Evolutionary conservation across 2,888 invertebrate species (phyloP), one percentile per base, ranked within the genome.

Genomic region (Trichopoda pennipes): DNA sequence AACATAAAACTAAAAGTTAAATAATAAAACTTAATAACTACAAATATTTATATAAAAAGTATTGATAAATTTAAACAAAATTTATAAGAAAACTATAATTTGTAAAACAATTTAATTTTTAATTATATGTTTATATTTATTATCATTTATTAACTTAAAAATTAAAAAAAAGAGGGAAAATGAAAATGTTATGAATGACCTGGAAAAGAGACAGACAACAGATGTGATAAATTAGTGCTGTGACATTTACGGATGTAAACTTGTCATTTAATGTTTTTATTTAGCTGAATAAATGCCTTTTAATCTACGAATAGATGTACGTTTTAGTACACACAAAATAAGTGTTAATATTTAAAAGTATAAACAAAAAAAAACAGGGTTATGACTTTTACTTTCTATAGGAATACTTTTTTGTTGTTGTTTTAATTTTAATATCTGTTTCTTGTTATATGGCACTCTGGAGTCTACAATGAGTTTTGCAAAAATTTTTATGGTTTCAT

Each of bases 381-480:
- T 70, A 84, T 80, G 84, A 83, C 79, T 84, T 85, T 63, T 80
- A 81, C 44, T 81, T 78, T 47, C 78, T 78, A 78, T 78, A 82
- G 82, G 78, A 79, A 79, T 82, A 78, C 44, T 80, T 51, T 53
- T 64, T 44, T 72, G 44, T 35, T 35, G 1, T 35, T 35, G 1
- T 35, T 38, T 53, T 35, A 69, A 75, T 58, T 61, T 64, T 51
- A 51, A 55, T 68, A 44, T 72, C 8, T 66, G 74, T 74, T 74
- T 61, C 17, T 47, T 68, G 32, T 73, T 78, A 47, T 82, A 82
- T 82, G 82, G 82, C 82, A 82, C 82, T 76, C 72, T 82, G 82
- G 79, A 79, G 79, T 80, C 47, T 80, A 61, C 21, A 64, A 68
- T 28, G 69, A 47, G 70, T 68, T 80, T 77, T 76, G 64, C 56